Evolutionary conservation across 2,888 invertebrate species (phyloP).

Genomic region (Nephrotoma appendiculata): DNA sequence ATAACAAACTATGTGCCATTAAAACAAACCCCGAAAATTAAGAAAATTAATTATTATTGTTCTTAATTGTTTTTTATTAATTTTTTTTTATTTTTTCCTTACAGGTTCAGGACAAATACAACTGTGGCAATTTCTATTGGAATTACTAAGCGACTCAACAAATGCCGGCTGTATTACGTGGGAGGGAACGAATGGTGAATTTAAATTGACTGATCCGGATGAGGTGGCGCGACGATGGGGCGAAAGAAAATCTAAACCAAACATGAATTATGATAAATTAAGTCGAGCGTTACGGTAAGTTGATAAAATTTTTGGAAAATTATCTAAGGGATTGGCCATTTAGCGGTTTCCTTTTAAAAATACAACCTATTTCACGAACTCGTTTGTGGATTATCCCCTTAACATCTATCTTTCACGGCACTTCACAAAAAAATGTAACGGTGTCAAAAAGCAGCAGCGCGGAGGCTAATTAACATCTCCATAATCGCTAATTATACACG

Average conservation of each 20-base stretch:
- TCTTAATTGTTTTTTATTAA: background rate
- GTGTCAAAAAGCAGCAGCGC: no score
- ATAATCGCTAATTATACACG: no score
- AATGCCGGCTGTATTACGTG: constrained; percentile 96
- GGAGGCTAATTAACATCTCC: no score
- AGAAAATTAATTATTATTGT: background rate
- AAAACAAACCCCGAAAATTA: background rate
- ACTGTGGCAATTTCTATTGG: constrained; percentile 96
- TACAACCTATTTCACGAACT: background rate
- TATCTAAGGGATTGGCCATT: background rate
- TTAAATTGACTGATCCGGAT: constrained; percentile 96
- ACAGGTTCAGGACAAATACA: constrained; percentile 94
- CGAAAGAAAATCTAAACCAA: constrained; percentile 96
- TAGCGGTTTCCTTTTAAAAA: background rate
- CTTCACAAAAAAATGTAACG: no score
- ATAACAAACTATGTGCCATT: background rate
- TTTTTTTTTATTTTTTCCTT: constrained; percentile 12
- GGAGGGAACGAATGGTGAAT: constrained; percentile 98
- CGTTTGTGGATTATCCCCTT: background rate
- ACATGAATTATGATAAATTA: constrained; percentile 99
- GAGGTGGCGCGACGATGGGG: constrained; percentile 98
- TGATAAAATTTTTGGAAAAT: background rate
- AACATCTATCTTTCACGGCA: no score
- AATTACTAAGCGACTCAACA: constrained; percentile 87
- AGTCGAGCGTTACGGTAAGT: constrained; percentile 85